phyloP scores from a whole-genome alignment of 2,888 invertebrate genomes.

The Acleris cristana region DNA sequence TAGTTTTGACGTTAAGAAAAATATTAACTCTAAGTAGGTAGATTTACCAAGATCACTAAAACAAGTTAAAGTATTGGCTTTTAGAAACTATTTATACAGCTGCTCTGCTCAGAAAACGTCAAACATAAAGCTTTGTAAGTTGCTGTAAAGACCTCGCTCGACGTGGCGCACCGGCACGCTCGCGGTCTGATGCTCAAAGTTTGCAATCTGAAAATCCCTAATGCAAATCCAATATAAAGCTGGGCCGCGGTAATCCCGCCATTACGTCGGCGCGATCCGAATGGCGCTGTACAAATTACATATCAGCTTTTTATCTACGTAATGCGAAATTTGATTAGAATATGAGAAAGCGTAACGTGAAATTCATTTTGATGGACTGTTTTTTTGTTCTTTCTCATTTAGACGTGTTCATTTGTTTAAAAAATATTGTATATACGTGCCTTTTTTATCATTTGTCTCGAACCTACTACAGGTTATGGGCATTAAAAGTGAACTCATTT shows the following conservation, averaged over 20 bases:
- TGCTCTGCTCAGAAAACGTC: not conserved
- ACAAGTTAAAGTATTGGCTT: no score
- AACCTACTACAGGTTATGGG: no score
- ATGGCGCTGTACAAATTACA: slow-evolving; percentile 8
- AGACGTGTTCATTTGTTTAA: no score
- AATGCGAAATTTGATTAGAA: not conserved
- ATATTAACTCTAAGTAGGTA: no score
- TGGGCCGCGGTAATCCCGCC: slow-evolving; percentile 21
- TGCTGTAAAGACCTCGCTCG: slow-evolving; percentile 8
- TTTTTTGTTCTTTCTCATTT: no score
- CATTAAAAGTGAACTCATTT: no score
- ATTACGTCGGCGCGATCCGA: slow-evolving; percentile 14
- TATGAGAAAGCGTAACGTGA: no score
- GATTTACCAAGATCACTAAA: no score
- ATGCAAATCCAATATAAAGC: slow-evolving; percentile 32
- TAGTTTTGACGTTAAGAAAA: no score
- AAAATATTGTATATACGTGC: no score
- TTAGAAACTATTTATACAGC: not conserved
- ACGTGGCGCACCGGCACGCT: not conserved
- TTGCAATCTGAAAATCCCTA: slow-evolving; percentile 34
- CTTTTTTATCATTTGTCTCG: no score
- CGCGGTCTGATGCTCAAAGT: slow-evolving; percentile 21
- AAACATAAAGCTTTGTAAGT: not conserved
- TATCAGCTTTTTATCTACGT: not conserved
- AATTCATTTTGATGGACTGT: no score